Evolutionary conservation across 2,888 invertebrate genomes (phyloP).

Genomic region (Ceraclea dissimilis): DNA sequence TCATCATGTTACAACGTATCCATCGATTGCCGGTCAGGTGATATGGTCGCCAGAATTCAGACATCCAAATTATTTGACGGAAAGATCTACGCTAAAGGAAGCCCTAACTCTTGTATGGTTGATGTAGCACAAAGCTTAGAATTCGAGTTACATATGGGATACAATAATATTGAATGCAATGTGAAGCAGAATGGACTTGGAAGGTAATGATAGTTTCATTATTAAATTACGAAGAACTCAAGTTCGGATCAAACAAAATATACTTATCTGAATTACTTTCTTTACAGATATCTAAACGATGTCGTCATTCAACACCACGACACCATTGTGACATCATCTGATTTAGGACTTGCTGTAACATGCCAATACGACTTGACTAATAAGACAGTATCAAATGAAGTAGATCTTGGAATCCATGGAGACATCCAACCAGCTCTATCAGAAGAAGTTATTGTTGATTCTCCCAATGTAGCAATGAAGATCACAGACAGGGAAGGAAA

Average conservation of each 20-base stretch:
- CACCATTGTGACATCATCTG: constrained; percentile 89
- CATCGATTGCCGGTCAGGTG: constrained; percentile 84
- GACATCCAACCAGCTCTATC: constrained; percentile 80
- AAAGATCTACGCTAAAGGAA: constrained; percentile 90
- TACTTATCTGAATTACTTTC: not conserved
- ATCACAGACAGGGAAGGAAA: constrained; percentile 79
- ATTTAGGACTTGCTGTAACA: constrained; percentile 86
- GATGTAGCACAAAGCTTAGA: constrained; percentile 83
- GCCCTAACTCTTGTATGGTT: constrained; percentile 85
- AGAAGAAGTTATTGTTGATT: constrained; percentile 88
- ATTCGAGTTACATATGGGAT: constrained; percentile 87
- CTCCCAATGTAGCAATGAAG: constrained; percentile 91
- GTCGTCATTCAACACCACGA: constrained; percentile 94
- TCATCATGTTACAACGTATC: constrained; percentile 92
- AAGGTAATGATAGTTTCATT: constrained; percentile 34
- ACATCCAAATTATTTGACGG: constrained; percentile 90
- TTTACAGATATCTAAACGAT: constrained; percentile 69
- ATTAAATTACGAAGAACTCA: not conserved
- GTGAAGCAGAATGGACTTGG: constrained; percentile 84
- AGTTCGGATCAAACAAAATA: not conserved
- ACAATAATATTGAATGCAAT: constrained; percentile 88
- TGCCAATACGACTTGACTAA: constrained; percentile 93
- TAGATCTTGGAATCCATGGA: constrained; percentile 81
- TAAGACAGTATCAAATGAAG: constrained; percentile 89
- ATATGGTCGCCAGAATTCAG: constrained; percentile 88